Evolutionary conservation across 2,888 invertebrate genomes (phyloP).

Genomic region (Cryptops parisi): DNA sequence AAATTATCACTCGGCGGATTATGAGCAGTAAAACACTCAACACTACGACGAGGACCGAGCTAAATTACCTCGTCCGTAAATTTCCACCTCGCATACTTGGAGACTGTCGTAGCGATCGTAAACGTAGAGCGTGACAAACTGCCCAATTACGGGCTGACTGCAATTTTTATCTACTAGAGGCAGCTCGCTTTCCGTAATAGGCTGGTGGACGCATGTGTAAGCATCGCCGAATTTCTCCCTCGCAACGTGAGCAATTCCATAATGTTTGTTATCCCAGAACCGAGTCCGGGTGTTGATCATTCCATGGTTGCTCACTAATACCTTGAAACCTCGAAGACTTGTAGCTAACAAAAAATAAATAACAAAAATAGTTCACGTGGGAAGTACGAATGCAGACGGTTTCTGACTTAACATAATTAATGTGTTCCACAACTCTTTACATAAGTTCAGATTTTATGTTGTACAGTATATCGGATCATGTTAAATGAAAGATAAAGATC

Average conservation of each 20-base stretch:
- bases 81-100: slow-evolving; percentile 23
- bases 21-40: no score
- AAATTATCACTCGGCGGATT: no score
- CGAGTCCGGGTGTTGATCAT: slow-evolving; percentile 20
- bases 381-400: no score
- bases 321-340: slow-evolving; percentile 23
- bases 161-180: slow-evolving; percentile 21
- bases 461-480: no score
- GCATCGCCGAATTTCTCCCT: slow-evolving; percentile 22
- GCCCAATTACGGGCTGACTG: slow-evolving; percentile 23
- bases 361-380: not conserved
- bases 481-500: no score
- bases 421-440: no score
- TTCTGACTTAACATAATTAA: no score
- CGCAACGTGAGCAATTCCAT: slow-evolving; percentile 22
- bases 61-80: slow-evolving; percentile 22
- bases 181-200: slow-evolving; percentile 21
- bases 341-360: slow-evolving; percentile 16
- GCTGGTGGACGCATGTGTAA: slow-evolving; percentile 22
- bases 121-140: slow-evolving; percentile 23
- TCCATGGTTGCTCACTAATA: slow-evolving; percentile 23
- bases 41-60: no score
- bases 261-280: slow-evolving; percentile 22
- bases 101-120: slow-evolving; percentile 23
- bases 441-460: no score